These are phyloP conservation scores for Sandelia bainsii DNA, from an alignment of 2,797 vertebrate genomes.

Conservation along the genomic window DNA sequence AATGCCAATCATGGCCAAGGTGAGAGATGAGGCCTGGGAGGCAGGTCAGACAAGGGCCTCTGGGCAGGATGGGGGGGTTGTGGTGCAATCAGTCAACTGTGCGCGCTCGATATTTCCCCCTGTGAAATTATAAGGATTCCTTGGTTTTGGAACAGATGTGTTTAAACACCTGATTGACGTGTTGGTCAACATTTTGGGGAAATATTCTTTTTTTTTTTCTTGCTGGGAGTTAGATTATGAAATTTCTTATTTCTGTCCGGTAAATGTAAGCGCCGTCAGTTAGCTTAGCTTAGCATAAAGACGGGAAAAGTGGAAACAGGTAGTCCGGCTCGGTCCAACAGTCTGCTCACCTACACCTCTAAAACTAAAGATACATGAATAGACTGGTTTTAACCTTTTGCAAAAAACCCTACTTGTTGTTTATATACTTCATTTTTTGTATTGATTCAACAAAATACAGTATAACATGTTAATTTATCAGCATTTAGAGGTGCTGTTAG, in stretches of 20 bases:
- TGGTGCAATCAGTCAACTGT: slow-evolving; percentile 35
- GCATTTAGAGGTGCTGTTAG: not conserved
- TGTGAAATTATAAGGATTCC: not conserved
- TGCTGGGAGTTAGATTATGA: not conserved
- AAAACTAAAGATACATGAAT: not conserved
- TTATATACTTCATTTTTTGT: not conserved
- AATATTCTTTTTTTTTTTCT: not conserved
- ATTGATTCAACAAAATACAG: not conserved
- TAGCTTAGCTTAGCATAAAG: not conserved
- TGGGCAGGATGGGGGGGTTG: slow-evolving; percentile 43
- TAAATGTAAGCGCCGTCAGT: not conserved
- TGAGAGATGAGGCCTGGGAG: slow-evolving; percentile 84
- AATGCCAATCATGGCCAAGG: slow-evolving; percentile 88
- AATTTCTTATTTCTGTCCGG: not conserved
- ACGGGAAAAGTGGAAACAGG: no score
- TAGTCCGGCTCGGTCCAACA: no score
- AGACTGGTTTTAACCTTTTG: not conserved
- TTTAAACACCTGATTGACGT: not conserved
- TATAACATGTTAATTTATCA: not conserved
- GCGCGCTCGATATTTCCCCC: slow-evolving; percentile 36
- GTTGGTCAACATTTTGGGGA: not conserved
- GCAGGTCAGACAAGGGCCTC: slow-evolving; percentile 78
- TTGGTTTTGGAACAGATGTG: slow-evolving; percentile 11
- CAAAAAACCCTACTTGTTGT: not conserved
- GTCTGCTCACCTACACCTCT: not conserved